phyloP scores from a whole-genome alignment of 2,888 invertebrate species.

The Hedychridium roseum region DNA sequence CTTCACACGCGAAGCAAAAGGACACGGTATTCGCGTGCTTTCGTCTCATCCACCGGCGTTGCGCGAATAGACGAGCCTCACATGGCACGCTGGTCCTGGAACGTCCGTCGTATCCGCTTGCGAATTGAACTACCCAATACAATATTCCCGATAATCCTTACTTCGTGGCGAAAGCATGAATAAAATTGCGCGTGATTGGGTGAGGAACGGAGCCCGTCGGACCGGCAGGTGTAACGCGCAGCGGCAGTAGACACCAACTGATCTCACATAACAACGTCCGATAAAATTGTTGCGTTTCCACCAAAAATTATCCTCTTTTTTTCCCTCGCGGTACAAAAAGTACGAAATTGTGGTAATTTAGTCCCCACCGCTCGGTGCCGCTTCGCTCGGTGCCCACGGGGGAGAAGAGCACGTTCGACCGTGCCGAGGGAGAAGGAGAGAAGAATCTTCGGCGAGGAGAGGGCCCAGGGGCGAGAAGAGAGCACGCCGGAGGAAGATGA shows the following conservation, averaged over 20 bases:
- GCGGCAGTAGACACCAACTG: conserved; percentile 61
- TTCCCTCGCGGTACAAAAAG: conserved; percentile 56
- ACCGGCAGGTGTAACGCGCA: conserved; percentile 60
- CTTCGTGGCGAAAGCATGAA: too few relatives aligned
- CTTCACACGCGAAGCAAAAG: too few relatives aligned
- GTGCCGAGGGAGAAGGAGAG: conserved; percentile 21
- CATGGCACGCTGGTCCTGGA: background rate
- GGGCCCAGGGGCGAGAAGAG: conserved; percentile 20
- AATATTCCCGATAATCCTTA: too few relatives aligned
- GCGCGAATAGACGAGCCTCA: background rate
- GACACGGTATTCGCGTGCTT: too few relatives aligned
- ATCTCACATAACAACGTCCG: conserved; percentile 62
- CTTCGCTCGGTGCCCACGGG: conserved; percentile 34
- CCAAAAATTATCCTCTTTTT: conserved; percentile 62
- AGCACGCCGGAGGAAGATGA: conserved; percentile 18
- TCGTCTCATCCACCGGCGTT: too few relatives aligned
- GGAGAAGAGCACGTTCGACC: conserved; percentile 36
- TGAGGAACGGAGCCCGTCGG: conserved; percentile 27
- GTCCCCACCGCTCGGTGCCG: conserved; percentile 48
- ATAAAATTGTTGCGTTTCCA: conserved; percentile 64
- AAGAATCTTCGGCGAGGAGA: too few relatives aligned
- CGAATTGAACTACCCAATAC: too few relatives aligned
- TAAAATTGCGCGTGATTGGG: too few relatives aligned
- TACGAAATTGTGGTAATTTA: conserved; percentile 63
- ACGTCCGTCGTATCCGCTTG: background rate